phyloP scores from a whole-genome alignment of 2,113 vertebrate genomes.

The Apaloderma vittatum region DNA sequence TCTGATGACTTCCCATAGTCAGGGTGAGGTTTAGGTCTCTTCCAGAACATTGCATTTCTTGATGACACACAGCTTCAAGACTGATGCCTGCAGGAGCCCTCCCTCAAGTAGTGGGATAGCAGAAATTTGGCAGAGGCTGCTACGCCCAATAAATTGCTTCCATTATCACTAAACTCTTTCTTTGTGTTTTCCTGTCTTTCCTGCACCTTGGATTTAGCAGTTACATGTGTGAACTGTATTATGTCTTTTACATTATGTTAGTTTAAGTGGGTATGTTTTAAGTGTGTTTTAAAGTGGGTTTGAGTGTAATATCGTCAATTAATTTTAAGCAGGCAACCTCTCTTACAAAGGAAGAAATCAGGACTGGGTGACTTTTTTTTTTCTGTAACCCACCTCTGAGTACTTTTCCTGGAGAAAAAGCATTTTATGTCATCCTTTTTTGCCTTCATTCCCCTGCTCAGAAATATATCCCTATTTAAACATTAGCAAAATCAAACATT shows the following conservation, averaged over 20 bases:
- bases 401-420: background rate
- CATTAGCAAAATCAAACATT: slow-evolving; percentile 59
- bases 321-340: background rate
- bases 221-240: background rate
- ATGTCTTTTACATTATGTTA: background rate
- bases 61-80: background rate
- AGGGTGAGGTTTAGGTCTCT: background rate
- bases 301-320: background rate
- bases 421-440: slow-evolving; percentile 10
- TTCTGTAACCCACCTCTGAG: background rate
- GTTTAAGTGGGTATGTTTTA: background rate
- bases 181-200: background rate
- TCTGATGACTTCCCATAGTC: background rate
- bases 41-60: background rate
- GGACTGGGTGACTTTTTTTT: background rate
- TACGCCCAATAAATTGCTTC: background rate
- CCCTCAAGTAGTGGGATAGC: background rate
- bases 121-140: background rate
- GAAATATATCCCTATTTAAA: slow-evolving; percentile 53
- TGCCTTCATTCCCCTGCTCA: background rate
- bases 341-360: background rate
- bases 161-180: background rate
- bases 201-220: background rate
- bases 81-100: background rate
- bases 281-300: background rate